A percentile compares a stretch with the other conserved stretches of the same genome.
These are phyloP conservation scores for Aphelinus certus DNA, from an alignment of 1,140 invertebrate species.

Conservation along the genomic window DNA sequence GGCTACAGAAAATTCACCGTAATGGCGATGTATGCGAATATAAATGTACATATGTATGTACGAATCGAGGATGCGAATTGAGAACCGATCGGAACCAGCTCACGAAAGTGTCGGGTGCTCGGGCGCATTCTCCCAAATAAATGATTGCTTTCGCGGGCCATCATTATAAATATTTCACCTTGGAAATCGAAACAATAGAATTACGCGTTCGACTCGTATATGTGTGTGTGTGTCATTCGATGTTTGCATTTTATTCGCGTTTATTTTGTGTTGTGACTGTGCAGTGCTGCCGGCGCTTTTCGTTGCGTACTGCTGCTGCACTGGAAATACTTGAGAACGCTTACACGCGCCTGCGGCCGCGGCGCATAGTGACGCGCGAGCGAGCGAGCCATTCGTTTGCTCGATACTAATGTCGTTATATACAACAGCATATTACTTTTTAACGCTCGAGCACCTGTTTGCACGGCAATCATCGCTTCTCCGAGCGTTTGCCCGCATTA, in stretches of 20 bases:
- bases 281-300: neutral
- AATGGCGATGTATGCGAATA: no score
- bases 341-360: no score
- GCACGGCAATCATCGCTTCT: no score
- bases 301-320: neutral
- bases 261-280: neutral
- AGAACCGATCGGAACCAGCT: no score
- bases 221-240: neutral
- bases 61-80: no score
- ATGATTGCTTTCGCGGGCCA: neutral
- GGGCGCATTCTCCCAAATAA: neutral
- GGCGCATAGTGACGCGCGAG: neutral
- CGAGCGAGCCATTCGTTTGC: neutral
- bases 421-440: neutral
- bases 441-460: neutral
- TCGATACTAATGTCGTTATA: conserved; percentile 2
- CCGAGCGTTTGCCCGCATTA: no score
- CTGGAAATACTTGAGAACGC: no score
- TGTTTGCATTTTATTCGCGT: conserved; percentile 3
- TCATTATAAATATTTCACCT: neutral
- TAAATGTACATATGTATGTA: no score
- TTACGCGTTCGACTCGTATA: neutral
- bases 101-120: no score
- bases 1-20: no score
- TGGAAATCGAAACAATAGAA: conserved; percentile 14